These are phyloP conservation scores for Sebastes flavidus DNA, from an alignment of 2,797 vertebrate genomes.

Conservation along the genomic window DNA sequence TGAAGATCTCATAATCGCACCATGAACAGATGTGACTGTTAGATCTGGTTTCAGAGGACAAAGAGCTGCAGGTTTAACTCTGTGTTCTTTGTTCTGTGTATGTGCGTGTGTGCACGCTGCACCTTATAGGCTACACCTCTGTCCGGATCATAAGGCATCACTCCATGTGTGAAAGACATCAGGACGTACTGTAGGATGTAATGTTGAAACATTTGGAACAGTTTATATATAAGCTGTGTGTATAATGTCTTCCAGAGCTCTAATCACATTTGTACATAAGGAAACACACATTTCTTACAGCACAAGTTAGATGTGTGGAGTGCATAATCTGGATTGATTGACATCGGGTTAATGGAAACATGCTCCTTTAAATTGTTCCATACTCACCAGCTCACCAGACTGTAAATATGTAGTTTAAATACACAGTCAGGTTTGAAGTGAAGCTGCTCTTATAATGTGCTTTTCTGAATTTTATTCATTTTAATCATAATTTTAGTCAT, in stretches of 20 bases:
- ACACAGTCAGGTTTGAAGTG: background rate
- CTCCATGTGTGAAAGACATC: background rate
- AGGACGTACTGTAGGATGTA: background rate
- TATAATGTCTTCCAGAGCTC: background rate
- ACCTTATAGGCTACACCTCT: background rate
- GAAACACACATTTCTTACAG: background rate
- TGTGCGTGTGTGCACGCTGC: background rate
- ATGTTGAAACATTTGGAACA: slow-evolving; percentile 6
- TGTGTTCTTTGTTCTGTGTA: background rate
- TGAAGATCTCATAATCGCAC: slow-evolving; percentile 24
- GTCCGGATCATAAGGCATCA: background rate
- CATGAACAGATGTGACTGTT: background rate
- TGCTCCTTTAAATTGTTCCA: background rate
- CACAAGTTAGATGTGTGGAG: background rate
- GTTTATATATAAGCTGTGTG: background rate
- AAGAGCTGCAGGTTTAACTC: background rate
- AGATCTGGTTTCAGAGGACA: slow-evolving; percentile 8
- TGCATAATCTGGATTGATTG: background rate
- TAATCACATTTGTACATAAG: background rate
- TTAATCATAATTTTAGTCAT: background rate
- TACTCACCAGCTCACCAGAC: background rate
- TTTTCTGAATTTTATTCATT: background rate
- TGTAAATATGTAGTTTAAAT: background rate
- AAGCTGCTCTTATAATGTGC: background rate
- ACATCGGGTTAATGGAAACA: background rate